Base-by-base conservation (phyloP, 2,113 vertebrate species). In the Lichenostomus cassidix region DNA sequence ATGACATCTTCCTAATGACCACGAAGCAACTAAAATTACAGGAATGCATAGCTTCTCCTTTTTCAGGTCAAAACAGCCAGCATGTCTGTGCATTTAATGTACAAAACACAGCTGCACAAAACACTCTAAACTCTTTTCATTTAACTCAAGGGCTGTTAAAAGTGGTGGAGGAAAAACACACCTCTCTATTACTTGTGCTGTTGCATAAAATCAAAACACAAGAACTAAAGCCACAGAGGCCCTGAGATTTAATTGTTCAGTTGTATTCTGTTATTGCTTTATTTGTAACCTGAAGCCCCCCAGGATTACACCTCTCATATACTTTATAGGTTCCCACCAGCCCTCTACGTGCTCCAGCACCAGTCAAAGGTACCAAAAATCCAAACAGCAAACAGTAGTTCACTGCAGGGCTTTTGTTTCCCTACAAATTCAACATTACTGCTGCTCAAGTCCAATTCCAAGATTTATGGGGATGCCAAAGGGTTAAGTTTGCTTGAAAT, bases 241-340 rank as follows among this genome's bases (percentile, higher is more conserved):
- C 44, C 80, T 25, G 44, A 56, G 52, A 89, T 95, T 94, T 95
- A 97, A 97, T 97, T 95, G 95, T 94, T 93, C n/a, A 5, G 56
- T 87, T 89, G 33, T 90, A 83, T 93, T 95, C 90, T 82, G 76
- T 92, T 95, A 80, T 67, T 92, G 85, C 91, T 74, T 94, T 92
- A 95, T 95, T 81, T 94, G 83, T 67, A 93, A 95, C 60, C 75
- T 29, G 55, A 67, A 80, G 81, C 21, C 46, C 73, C 15, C 27
- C 15, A 37, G 62, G 47, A 83, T 47, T 77, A 73, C 52, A 80
- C 84, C 41, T 63, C 70, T 49, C 1, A 0, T 27, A 62, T 19
- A 46, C 29, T 68, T 95, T 74, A 85, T 10, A 53, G 62, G 93
- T 84, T 87, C 86, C 77, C 80, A 87, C 23, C 27, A 89, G 75